A percentile compares a stretch with the other conserved stretches of the same genome.
Conservation (phyloP, 2,797 vertebrate genomes). For the Xenops minutus region DNA sequence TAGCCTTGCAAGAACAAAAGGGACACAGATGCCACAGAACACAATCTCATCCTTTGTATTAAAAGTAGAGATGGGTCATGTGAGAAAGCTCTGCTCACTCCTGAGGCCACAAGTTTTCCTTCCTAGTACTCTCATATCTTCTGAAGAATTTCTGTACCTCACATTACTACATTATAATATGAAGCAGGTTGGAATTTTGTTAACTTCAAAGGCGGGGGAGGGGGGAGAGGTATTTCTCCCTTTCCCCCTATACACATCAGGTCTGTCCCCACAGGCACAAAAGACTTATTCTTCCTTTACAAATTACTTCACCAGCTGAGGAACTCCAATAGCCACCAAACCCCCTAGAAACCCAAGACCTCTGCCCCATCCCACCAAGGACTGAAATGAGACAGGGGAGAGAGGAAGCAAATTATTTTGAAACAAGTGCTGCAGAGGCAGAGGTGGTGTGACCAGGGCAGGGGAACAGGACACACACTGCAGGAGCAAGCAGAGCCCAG, state of each 20-base stretch:
- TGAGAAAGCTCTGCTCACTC: not conserved
- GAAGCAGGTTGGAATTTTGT: not conserved
- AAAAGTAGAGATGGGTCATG: not conserved
- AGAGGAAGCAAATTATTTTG: not conserved
- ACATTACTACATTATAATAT: not conserved
- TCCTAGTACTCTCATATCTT: not conserved
- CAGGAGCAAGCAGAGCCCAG: not conserved
- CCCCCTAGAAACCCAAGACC: not conserved
- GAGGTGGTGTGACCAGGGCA: not conserved
- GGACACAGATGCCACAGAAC: not conserved
- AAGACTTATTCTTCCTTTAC: conserved; percentile 41
- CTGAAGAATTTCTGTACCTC: not conserved
- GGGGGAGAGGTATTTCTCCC: not conserved
- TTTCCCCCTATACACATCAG: not conserved
- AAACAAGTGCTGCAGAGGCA: not conserved
- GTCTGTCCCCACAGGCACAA: not conserved
- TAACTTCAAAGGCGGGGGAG: not conserved
- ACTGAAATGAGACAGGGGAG: not conserved
- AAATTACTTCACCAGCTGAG: conserved; percentile 48
- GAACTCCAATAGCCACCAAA: not conserved
- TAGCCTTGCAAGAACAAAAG: not conserved
- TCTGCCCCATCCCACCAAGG: conserved; percentile 16
- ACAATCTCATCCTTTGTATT: not conserved
- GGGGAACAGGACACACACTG: not conserved
- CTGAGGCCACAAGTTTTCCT: not conserved